Percentiles rank a stretch among this genome's conserved stretches.
Conservation (phyloP, 1,140 invertebrate genomes). For the Magallana gigas region DNA sequence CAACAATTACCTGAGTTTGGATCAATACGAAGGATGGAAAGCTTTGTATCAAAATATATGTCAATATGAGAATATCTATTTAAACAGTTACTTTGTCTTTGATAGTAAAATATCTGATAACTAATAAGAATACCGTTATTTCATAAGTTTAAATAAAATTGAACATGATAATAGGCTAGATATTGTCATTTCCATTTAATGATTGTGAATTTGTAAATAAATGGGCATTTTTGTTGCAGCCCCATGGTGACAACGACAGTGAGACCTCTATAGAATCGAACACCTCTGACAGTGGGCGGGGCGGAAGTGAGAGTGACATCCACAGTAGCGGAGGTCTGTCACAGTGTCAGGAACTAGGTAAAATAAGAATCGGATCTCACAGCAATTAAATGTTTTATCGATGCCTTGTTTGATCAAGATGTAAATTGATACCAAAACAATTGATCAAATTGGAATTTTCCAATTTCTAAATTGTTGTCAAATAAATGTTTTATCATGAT, state of each 20-base stretch:
- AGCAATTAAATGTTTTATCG: no score
- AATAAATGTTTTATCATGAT: no score
- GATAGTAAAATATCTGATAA: no score
- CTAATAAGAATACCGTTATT: no score
- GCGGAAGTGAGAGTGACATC: conserved; percentile 72
- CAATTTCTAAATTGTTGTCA: not conserved
- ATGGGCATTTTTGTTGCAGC: not conserved
- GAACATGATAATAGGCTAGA: no score
- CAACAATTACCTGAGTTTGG: not conserved
- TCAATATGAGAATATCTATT: no score
- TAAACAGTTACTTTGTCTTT: no score
- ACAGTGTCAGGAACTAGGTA: conserved; percentile 53
- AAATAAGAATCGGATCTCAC: no score
- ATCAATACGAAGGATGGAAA: no score
- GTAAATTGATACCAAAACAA: not conserved
- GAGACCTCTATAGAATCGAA: conserved; percentile 71
- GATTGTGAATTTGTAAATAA: not conserved
- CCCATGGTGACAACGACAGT: conserved; percentile 69
- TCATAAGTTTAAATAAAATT: no score
- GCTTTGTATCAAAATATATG: no score
- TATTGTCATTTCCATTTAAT: no score
- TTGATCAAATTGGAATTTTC: not conserved
- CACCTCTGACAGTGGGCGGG: conserved; percentile 70
- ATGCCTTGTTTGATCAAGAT: not conserved
- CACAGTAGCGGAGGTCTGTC: conserved; percentile 56